phyloP scores from a whole-genome alignment of 1,140 invertebrate species.

The Littorina saxatilis region DNA sequence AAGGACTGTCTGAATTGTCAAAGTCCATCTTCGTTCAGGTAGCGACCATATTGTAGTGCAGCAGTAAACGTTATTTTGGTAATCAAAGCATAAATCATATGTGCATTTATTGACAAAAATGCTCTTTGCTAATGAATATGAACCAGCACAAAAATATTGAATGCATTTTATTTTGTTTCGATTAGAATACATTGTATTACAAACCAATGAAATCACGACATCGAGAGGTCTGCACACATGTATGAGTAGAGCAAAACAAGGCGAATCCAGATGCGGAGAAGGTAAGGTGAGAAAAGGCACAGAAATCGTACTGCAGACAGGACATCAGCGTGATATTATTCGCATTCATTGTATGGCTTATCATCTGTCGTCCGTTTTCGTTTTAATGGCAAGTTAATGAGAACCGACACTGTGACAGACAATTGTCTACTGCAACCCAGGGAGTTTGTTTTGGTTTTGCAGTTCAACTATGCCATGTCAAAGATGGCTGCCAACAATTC shows the following conservation, averaged over 20 bases:
- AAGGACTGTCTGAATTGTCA: conserved; percentile 40
- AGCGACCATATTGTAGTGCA: conserved; percentile 40
- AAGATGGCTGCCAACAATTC: too few relatives aligned
- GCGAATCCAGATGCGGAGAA: neutral
- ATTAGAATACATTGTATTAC: neutral
- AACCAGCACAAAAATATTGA: too few relatives aligned
- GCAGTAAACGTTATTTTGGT: conserved; percentile 16
- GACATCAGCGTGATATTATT: too few relatives aligned
- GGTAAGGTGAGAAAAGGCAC: neutral
- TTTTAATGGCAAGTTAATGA: neutral
- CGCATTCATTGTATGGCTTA: neutral
- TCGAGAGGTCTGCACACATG: neutral
- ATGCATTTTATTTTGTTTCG: too few relatives aligned
- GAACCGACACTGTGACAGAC: too few relatives aligned
- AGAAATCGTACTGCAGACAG: too few relatives aligned
- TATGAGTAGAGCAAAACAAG: conserved; percentile 3
- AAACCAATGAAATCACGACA: neutral
- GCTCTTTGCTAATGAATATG: too few relatives aligned
- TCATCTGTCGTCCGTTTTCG: neutral
- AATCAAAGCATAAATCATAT: too few relatives aligned
- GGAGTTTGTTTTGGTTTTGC: too few relatives aligned
- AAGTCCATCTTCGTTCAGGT: conserved; percentile 44
- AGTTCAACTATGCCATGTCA: too few relatives aligned
- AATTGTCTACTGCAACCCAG: too few relatives aligned
- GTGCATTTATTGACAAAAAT: too few relatives aligned